These are phyloP conservation scores for Paedocypris micromegethes DNA, from an alignment of 2,797 vertebrate species.

Conservation along the genomic window DNA sequence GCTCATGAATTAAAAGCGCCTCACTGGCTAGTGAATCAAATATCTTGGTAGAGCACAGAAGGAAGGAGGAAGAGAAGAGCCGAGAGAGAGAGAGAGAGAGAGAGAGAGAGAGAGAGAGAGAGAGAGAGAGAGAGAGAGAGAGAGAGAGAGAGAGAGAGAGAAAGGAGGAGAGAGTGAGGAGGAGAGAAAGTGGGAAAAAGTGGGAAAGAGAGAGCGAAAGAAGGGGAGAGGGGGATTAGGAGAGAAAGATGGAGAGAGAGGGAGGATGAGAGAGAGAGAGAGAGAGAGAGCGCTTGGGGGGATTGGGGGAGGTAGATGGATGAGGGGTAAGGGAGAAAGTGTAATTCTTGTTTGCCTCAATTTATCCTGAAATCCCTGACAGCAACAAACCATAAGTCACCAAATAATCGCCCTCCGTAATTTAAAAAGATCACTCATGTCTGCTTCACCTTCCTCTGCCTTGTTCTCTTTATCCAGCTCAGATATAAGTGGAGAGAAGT, in stretches of 20 bases:
- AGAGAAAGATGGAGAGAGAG: not conserved
- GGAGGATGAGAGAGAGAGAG: conserved; percentile 16
- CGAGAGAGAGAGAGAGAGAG: not conserved
- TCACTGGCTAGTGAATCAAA: conserved; percentile 15
- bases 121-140: conserved; percentile 56
- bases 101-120: conserved; percentile 16
- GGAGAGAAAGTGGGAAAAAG: conserved; percentile 57
- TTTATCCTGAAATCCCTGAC: conserved; percentile 63
- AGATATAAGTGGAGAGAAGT: conserved; percentile 23
- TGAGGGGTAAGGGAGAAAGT: conserved; percentile 62
- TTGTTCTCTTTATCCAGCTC: conserved; percentile 33
- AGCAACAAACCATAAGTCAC: conserved; percentile 71
- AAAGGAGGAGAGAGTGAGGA: conserved; percentile 66
- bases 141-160: conserved; percentile 64
- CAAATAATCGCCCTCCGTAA: conserved; percentile 69
- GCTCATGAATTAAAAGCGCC: conserved; percentile 22
- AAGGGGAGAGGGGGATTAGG: conserved; percentile 22
- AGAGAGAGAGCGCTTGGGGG: conserved; percentile 37
- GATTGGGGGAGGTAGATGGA: conserved; percentile 52
- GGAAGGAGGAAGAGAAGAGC: conserved; percentile 2
- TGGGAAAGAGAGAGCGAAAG: conserved; percentile 34
- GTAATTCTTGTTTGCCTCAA: conserved; percentile 64
- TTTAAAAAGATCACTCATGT: conserved; percentile 59
- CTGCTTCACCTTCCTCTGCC: conserved; percentile 58
- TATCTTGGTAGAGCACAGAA: conserved; percentile 7